phyloP scores from a whole-genome alignment of 2,888 invertebrate species.

The Zaprionus lineosus region DNA sequence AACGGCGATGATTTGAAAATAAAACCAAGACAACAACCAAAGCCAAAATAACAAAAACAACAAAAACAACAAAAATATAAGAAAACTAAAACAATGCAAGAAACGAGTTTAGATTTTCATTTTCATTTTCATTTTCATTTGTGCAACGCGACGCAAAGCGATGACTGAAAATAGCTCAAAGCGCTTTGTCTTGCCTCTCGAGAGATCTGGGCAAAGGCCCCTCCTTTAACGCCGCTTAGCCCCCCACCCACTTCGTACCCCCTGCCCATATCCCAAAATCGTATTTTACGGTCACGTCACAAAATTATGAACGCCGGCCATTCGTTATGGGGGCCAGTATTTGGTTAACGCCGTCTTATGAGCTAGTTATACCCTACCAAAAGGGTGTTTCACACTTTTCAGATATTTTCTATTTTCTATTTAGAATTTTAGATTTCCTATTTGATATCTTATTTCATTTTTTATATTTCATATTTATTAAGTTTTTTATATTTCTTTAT shows the following conservation, averaged over 20 bases:
- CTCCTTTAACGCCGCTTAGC: neutral
- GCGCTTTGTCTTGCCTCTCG: constrained; percentile 64
- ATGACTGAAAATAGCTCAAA: constrained; percentile 65
- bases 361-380: too few relatives aligned
- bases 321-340: constrained; percentile 34
- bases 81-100: neutral
- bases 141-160: constrained; percentile 34
- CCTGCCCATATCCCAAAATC: neutral
- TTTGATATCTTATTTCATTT: too few relatives aligned
- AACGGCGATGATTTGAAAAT: constrained; percentile 40
- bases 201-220: constrained; percentile 13
- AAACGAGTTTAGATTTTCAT: constrained; percentile 38
- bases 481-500: too few relatives aligned
- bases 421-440: too few relatives aligned
- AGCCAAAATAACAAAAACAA: too few relatives aligned
- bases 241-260: neutral
- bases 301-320: constrained; percentile 64
- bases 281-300: constrained; percentile 45
- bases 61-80: too few relatives aligned
- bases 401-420: too few relatives aligned
- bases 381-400: too few relatives aligned
- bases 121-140: constrained; percentile 35
- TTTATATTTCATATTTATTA: too few relatives aligned
- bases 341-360: constrained; percentile 18
- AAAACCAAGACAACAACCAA: too few relatives aligned